Base-by-base conservation (phyloP, 2,888 invertebrate species). In the Caenorhabditis auriculariae region DNA sequence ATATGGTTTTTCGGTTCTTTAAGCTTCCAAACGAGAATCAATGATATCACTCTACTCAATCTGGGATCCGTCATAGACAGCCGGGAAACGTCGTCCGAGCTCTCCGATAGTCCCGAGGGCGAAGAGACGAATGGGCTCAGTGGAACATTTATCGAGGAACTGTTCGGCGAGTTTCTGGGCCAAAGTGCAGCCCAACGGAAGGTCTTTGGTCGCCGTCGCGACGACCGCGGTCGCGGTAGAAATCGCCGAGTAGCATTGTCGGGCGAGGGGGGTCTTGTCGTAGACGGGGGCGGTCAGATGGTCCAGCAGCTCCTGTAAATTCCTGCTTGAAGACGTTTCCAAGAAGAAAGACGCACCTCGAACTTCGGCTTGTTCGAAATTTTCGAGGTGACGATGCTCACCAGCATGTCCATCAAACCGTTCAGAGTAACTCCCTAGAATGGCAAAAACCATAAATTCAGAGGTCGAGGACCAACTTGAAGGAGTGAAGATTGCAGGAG, bases 161-260 rank as follows among this genome's bases (percentile, higher is more conserved):
- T 75, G 72, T 37, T 60, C 57, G 12, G 65, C 56, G 15, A 74
- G 60, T 49, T 73, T 66, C 26, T 41, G 23, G 4, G 64, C 69
- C 27, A 74, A 52, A 15, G 66, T 23, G 4, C 43, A 26, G 12
- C 61, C 62, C 67, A 66, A 48, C 43, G 28, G 43, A 12, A 56
- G 7, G 45, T 66, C 89, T 88, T 54, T 45, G 2, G 61, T 60
- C 35, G 66, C 59, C 7, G 70, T 66, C 6, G 77, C 92, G 53
- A 96, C 87, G 0, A 93, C 91, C 5, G 95, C 94, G 51, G 94
- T 91, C 83, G 93, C 94, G 83, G 95, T 94, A 5, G 96, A 94
- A 76, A 96, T 86, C 24, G 94, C 94, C 83, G 93, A 91, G 85
- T 91, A 94, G 19, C 94, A 93, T 83, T 87, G 83, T 41, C 78